Conservation (phyloP, 2,113 vertebrate genomes). For the Macrotus californicus region DNA sequence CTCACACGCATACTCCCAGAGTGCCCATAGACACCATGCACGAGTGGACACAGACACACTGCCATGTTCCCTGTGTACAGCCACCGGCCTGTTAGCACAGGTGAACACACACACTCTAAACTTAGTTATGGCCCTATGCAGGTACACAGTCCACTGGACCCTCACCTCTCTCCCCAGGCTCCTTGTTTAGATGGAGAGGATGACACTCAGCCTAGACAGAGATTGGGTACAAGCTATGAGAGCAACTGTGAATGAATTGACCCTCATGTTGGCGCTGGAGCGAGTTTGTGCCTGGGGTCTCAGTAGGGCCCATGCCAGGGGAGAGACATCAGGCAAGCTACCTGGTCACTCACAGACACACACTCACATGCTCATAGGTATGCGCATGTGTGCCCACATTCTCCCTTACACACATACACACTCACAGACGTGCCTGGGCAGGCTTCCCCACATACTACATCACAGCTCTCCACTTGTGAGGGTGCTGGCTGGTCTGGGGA, state of each 20-base stretch:
- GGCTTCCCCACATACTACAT: not conserved
- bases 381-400: not conserved
- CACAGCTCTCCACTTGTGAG: not conserved
- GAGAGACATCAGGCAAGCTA: not conserved
- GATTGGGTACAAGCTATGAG: not conserved
- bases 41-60: no score
- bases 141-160: not conserved
- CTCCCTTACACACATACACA: not conserved
- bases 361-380: fast-evolving
- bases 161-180: not conserved
- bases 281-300: not conserved
- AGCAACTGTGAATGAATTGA: not conserved
- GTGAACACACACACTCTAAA: not conserved
- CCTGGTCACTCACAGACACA: not conserved
- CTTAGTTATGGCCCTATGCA: fast-evolving
- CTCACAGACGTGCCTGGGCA: not conserved
- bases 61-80: fast-evolving
- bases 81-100: not conserved
- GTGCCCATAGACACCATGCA: not conserved
- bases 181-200: not conserved
- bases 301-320: no score
- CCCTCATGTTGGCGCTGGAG: not conserved
- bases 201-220: not conserved
- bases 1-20: not conserved
- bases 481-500: not conserved